A percentile compares a stretch with the other conserved stretches of the same genome.
Evolutionary conservation across 2,113 vertebrate species (phyloP).

Genomic region (Sceloporus tristichus): DNA sequence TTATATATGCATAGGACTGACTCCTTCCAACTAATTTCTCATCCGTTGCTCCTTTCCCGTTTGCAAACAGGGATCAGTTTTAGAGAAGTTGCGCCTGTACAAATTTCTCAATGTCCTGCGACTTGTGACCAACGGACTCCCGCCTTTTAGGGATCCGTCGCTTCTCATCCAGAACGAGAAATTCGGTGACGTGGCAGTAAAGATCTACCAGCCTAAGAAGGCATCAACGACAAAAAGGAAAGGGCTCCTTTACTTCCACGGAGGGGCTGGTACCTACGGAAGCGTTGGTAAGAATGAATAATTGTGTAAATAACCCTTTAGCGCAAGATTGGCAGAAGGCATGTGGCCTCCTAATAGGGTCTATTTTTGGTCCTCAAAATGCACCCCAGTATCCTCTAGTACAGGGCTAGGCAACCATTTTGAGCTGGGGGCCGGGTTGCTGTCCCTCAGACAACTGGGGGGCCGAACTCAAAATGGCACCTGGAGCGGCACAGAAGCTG

Average conservation of each 20-base stretch:
- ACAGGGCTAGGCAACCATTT: no score
- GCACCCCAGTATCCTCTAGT: not conserved
- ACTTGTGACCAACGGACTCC: conserved; percentile 37
- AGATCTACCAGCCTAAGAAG: conserved; percentile 81
- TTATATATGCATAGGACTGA: no score
- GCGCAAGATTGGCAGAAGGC: not conserved
- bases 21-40: no score
- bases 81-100: conserved; percentile 80
- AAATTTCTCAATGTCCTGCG: conserved; percentile 70
- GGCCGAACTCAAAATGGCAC: no score
- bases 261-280: conserved; percentile 79
- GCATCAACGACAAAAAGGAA: conserved; percentile 56
- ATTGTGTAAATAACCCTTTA: not conserved
- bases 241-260: conserved; percentile 83
- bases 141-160: conserved; percentile 45
- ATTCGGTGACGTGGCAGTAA: conserved; percentile 78
- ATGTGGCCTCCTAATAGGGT: no score
- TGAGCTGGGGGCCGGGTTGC: no score
- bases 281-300: conserved; percentile 78
- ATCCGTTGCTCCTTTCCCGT: not conserved
- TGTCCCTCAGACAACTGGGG: no score
- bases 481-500: no score
- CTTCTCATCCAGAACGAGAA: conserved; percentile 76
- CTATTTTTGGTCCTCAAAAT: not conserved
- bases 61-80: conserved; percentile 75